Evolutionary conservation across 1,140 invertebrate species (phyloP).

Genomic region (Bactericera cockerelli): DNA sequence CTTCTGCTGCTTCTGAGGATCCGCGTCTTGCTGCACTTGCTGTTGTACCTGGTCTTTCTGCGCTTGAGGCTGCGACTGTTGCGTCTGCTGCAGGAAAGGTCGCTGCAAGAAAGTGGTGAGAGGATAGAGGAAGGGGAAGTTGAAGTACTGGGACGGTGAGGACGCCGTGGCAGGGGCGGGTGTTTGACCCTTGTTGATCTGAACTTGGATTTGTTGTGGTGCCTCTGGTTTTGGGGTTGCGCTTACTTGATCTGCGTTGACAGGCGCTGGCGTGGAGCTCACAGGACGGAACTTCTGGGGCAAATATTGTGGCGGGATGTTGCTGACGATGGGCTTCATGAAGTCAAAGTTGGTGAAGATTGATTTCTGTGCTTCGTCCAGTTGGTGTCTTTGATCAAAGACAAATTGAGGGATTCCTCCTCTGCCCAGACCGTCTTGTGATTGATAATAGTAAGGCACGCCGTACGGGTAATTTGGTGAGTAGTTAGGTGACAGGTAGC

Average conservation of each 20-base stretch:
- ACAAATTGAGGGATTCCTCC: background rate
- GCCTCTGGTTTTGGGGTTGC: background rate
- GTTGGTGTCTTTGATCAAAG: background rate
- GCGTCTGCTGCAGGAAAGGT: background rate
- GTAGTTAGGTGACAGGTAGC: background rate
- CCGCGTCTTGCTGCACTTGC: background rate
- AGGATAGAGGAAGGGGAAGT: constrained; percentile 4
- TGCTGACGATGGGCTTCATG: background rate
- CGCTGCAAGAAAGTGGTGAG: background rate
- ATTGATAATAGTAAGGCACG: background rate
- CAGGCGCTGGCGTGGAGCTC: background rate
- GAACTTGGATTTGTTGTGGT: too few species aligned
- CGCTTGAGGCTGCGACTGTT: too few species aligned
- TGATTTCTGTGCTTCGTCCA: background rate
- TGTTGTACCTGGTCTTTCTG: background rate
- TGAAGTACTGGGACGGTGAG: background rate
- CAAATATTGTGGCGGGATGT: background rate
- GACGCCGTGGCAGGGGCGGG: background rate
- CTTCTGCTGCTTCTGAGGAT: background rate
- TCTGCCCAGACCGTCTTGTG: background rate
- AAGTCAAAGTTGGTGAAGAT: background rate
- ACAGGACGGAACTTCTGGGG: background rate
- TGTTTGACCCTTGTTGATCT: background rate
- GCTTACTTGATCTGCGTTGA: background rate
- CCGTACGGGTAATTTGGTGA: background rate